Percentiles rank a stretch among this genome's conserved stretches.
Evolutionary conservation across 2,888 invertebrate species (phyloP).

Genomic region (Microctonus hyperodae): DNA sequence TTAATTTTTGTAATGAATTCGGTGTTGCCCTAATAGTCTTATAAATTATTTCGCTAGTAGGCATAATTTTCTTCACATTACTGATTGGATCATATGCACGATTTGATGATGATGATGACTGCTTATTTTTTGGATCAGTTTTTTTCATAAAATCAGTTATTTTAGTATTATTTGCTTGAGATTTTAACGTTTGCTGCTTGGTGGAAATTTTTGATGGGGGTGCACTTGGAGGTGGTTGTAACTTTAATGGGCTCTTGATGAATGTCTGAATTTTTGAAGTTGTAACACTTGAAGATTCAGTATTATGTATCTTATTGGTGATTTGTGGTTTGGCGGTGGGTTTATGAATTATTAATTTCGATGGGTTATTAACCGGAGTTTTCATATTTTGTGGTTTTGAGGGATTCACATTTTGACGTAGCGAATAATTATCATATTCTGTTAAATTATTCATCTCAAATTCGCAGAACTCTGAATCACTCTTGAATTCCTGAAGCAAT

Average conservation of each 20-base stretch:
- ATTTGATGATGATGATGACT: conserved; percentile 24
- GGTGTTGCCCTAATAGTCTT: conserved; percentile 68
- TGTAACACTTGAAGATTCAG: neutral
- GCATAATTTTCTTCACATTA: conserved; percentile 42
- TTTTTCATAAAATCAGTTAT: conserved; percentile 44
- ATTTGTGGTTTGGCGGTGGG: neutral
- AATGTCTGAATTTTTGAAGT: neutral
- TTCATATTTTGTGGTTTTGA: neutral
- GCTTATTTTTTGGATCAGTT: conserved; percentile 8
- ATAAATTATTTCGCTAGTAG: conserved; percentile 26
- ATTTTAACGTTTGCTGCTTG: neutral
- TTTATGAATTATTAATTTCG: neutral
- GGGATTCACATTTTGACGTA: neutral
- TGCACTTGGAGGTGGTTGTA: neutral
- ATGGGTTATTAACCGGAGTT: neutral
- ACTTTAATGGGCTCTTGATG: neutral
- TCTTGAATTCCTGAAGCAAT: neutral
- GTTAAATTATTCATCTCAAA: neutral
- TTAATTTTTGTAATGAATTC: conserved; percentile 67
- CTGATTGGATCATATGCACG: conserved; percentile 48
- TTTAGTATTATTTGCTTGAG: conserved; percentile 31
- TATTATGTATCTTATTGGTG: neutral
- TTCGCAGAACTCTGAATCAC: neutral
- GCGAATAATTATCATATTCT: neutral
- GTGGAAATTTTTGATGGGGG: neutral